Conservation (phyloP, 2,113 vertebrate genomes). For the Myanophis thanlyinensis region DNA sequence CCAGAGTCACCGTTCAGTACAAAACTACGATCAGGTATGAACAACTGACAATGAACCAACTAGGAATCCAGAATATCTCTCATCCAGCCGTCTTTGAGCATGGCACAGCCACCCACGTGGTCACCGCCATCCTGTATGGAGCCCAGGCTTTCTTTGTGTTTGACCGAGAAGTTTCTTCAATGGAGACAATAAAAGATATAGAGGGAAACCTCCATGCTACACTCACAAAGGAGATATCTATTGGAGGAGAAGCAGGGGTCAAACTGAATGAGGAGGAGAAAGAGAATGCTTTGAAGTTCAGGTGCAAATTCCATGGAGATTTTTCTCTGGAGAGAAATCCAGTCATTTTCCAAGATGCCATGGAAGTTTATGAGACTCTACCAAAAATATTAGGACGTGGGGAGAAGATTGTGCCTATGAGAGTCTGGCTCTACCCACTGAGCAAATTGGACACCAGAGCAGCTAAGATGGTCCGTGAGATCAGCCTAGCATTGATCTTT, state of each 20-base stretch:
- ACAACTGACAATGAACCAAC: neutral
- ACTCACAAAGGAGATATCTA: neutral
- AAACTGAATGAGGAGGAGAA: fast-evolving
- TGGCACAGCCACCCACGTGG: constrained; percentile 32
- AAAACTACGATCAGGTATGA: neutral
- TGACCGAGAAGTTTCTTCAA: constrained; percentile 1
- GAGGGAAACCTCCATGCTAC: neutral
- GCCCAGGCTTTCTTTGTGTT: constrained; percentile 49
- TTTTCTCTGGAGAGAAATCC: neutral
- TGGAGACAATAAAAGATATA: neutral
- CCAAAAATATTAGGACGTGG: constrained; percentile 44
- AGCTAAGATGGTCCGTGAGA: constrained; percentile 49
- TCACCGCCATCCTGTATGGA: constrained; percentile 35
- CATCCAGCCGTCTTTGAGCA: neutral
- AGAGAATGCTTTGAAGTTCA: neutral
- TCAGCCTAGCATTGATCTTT: constrained; percentile 2
- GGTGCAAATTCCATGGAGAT: neutral
- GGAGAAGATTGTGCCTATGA: constrained; percentile 59
- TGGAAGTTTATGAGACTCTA: constrained; percentile 56
- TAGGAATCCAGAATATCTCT: neutral
- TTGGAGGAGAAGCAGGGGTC: fast-evolving
- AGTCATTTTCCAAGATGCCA: neutral
- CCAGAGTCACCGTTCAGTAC: constrained; percentile 50
- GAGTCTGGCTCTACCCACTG: constrained; percentile 19
- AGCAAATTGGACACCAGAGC: constrained; percentile 11